phyloP scores from a whole-genome alignment of 2,888 invertebrate species.

The Drosophila pseudotakahashii region DNA sequence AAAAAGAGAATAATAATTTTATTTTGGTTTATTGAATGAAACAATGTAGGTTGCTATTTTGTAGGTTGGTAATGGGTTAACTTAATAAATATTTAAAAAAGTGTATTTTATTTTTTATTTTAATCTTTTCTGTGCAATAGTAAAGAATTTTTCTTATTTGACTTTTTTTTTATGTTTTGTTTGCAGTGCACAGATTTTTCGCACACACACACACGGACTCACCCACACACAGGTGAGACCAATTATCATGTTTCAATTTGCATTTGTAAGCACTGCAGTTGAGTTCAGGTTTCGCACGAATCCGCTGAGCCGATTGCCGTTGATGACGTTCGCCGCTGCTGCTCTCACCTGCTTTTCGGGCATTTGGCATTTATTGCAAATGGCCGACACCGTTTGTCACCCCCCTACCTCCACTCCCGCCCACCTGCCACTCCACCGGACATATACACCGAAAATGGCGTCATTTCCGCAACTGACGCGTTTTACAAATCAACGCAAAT shows the following conservation, averaged over 20 bases:
- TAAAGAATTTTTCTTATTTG: too few species aligned
- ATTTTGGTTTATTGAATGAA: too few species aligned
- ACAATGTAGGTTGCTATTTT: too few species aligned
- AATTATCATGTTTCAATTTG: slow-evolving; percentile 71
- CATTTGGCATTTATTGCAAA: slow-evolving; percentile 61
- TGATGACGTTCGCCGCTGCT: slow-evolving; percentile 3
- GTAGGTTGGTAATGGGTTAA: too few species aligned
- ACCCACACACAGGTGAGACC: slow-evolving; percentile 34
- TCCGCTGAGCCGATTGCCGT: slow-evolving; percentile 11
- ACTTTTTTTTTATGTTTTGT: neutral
- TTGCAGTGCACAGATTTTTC: slow-evolving; percentile 2
- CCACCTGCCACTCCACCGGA: neutral
- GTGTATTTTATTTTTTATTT: too few species aligned
- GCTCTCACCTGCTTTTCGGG: slow-evolving; percentile 27
- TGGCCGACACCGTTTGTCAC: slow-evolving; percentile 34
- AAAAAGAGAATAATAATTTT: neutral
- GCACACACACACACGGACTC: neutral
- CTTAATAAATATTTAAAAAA: neutral
- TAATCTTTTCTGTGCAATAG: too few species aligned
- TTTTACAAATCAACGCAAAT: slow-evolving; percentile 62
- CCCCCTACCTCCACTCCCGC: neutral
- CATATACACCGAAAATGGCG: slow-evolving; percentile 50
- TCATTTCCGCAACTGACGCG: slow-evolving; percentile 61
- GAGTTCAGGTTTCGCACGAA: slow-evolving; percentile 14
- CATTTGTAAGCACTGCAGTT: slow-evolving; percentile 66